Evolutionary conservation across 2,113 vertebrate genomes (phyloP), one percentile per base, ranked within the genome.

Genomic region (Colius striatus): DNA sequence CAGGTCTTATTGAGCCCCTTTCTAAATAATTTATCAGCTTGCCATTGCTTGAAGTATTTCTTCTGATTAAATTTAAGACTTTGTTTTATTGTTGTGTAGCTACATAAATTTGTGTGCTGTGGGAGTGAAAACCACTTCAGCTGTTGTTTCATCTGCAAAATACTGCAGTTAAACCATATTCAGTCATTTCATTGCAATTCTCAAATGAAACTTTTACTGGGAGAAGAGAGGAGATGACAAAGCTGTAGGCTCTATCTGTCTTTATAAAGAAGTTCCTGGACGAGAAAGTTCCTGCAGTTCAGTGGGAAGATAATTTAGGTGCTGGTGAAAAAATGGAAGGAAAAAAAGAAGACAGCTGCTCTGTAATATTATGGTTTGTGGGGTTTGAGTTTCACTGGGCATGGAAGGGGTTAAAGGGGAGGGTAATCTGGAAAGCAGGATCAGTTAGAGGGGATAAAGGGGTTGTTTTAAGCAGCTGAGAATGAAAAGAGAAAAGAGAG

Each of bases 1-100:
- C 68, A 93, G 54, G 68, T 83, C 83, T 95, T 89, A 96, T 94
- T 63, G 94, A 96, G 91, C 95, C 93, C 79, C 76, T 95, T 93
- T 95, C 91, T 98, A 95, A 98, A 98, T 98, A 98, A 98, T 98
- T 97, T 96, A 98, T 98, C 94, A 94, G 94, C 87, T 95, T 97
- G 94, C 95, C 78, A 60, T 86, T 76, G 87, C 97, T 96, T 97
- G 96, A 97, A 97, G 96, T 97, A 94, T 97, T 97, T 97, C 91
- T 97, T 86, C 92, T 97, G 97, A 98, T 98, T 97, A 96, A 97
- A 97, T 98, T 95, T 96, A 97, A 97, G 95, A 79, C 94, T 95
- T 96, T 94, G 92, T 96, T 93, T 98, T 97, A 95, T 97, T 97
- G 84, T 97, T 91, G 84, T 57, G 78, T 92, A 94, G 96, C 93